Percentiles rank a stretch among this genome's conserved stretches.
Evolutionary conservation across 2,888 invertebrate genomes (phyloP).

Genomic region (Eulithis testata): DNA sequence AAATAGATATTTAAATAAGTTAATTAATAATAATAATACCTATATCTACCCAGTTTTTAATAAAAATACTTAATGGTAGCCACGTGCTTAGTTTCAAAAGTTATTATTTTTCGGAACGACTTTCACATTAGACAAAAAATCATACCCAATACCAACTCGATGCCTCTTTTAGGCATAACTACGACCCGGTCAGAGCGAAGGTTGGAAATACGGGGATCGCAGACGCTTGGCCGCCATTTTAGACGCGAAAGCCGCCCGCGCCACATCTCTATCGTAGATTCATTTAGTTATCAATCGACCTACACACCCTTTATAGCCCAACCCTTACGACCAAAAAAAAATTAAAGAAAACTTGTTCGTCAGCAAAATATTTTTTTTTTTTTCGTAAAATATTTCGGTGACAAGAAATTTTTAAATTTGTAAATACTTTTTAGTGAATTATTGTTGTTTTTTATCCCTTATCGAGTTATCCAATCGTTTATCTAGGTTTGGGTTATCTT

Average conservation of each 20-base stretch:
- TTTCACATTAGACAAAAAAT: slow-evolving; percentile 19
- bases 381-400: slow-evolving; percentile 1
- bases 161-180: slow-evolving; percentile 66
- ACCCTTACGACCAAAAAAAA: slow-evolving; percentile 11
- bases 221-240: slow-evolving; percentile 61
- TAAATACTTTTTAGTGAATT: slow-evolving; percentile 11
- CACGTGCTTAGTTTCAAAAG: too few species aligned
- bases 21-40: too few species aligned
- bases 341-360: background rate
- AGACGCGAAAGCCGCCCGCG: slow-evolving; percentile 61
- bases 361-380: too few species aligned
- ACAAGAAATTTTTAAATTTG: background rate
- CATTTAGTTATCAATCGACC: slow-evolving; percentile 8
- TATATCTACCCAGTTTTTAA: too few species aligned
- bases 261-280: slow-evolving; percentile 5
- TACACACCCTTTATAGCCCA: slow-evolving; percentile 18
- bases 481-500: slow-evolving; percentile 46
- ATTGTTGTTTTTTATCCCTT: slow-evolving; percentile 47
- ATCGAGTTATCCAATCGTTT: slow-evolving; percentile 59
- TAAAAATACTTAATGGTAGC: too few species aligned
- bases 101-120: background rate
- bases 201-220: slow-evolving; percentile 46
- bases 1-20: too few species aligned
- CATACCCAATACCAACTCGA: slow-evolving; percentile 38
- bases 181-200: slow-evolving; percentile 36